Evolutionary conservation across 1,140 invertebrate genomes (phyloP).

Genomic region (Pseudomyrmex pallidus): DNA sequence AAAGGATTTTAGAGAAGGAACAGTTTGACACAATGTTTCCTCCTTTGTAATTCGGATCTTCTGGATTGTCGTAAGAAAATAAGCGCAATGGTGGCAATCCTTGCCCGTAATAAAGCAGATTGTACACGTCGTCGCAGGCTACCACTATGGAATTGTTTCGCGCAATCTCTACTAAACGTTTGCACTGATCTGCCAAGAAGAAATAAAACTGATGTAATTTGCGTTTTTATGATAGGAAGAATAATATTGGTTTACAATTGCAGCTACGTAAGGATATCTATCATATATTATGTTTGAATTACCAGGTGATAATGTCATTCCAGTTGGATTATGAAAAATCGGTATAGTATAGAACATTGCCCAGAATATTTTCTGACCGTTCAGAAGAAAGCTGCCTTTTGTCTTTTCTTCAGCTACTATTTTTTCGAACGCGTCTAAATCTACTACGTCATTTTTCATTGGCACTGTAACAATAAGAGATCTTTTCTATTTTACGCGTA

Average conservation of each 20-base stretch:
- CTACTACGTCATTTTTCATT: constrained; percentile 86
- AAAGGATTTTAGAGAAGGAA: constrained; percentile 89
- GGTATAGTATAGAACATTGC: constrained; percentile 88
- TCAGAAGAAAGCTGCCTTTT: constrained; percentile 73
- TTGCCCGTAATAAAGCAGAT: constrained; percentile 87
- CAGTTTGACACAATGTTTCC: constrained; percentile 89
- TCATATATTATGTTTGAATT: constrained; percentile 60
- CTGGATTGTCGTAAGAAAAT: constrained; percentile 85
- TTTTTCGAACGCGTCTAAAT: constrained; percentile 85
- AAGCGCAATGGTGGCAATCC: constrained; percentile 84
- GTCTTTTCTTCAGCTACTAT: constrained; percentile 76
- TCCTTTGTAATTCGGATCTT: constrained; percentile 80
- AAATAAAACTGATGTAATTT: constrained; percentile 49
- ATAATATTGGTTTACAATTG: too few relatives aligned
- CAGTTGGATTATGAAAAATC: constrained; percentile 89
- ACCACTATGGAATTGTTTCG: constrained; percentile 87
- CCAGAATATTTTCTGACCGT: constrained; percentile 86
- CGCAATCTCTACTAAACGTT: constrained; percentile 85
- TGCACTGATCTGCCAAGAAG: constrained; percentile 80
- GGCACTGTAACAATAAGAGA: constrained; percentile 81
- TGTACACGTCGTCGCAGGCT: constrained; percentile 89
- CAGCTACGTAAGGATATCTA: neutral
- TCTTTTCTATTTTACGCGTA: too few relatives aligned
- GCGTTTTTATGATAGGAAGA: neutral
- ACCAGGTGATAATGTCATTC: constrained; percentile 85